Base-by-base conservation (phyloP, 37 sponge, comb jelly and placozoan species). In the Spongia lamella region DNA sequence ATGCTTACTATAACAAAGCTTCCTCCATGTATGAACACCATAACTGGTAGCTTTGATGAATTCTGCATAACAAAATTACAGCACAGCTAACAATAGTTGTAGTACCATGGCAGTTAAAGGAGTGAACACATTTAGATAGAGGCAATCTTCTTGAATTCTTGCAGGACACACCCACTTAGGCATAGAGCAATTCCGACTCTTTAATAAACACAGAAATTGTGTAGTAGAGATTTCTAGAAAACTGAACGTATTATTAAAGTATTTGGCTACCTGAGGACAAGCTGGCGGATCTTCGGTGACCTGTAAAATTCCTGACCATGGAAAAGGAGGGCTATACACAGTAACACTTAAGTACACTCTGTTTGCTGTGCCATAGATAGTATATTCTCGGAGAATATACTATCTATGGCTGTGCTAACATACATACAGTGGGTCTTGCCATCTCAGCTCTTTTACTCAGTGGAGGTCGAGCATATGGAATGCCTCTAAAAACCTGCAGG, bases 1-100 rank as follows among this genome's bases (percentile, higher is more conserved):
- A 51, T 7, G 20, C 76, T 75, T 50, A 89, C 90, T 24, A 65
- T 58, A 1, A 83, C 22, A 56, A 89, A 89, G 62, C 84, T 75
- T 26, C 90, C 90, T 64, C 90, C 90, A 64, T 89, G 90, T n/a
- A 89, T 62, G 32, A 84, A 89, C 1, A 84, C 76, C 90, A 89
- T 89, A 25, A 89, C 90, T 34, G 90, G 90, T 4, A 83, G 62
- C 62, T 61, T 86, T 33, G 87, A 75, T 15, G 61, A 40, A 0
- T 81, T 49, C 85, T 85, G 63, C 37, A 67, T 38, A 60, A 22
- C 26, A 43, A 13, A 5, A 43, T 9, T 43, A 43, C 47, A 43
- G 7, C 9, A 9, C 9, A 43, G 5, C 47, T 43, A 13, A 13
- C 47, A 43, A 5, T 9, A 43, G 47, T 9, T 43, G 47, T 49